These are phyloP conservation scores for Setipinna tenuifilis DNA, from an alignment of 2,797 vertebrate species.

Conservation along the genomic window DNA sequence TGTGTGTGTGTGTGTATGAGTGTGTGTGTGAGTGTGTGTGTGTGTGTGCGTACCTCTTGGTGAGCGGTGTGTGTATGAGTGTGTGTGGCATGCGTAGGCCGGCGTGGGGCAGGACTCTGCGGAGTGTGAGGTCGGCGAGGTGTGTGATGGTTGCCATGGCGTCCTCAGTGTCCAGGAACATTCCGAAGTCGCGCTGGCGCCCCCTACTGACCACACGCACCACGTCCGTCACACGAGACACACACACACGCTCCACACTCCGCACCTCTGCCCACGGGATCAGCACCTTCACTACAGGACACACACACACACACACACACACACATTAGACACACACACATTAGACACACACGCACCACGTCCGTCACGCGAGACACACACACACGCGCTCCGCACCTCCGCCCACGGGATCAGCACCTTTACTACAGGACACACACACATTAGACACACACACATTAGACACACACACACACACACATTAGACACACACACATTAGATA, in stretches of 20 bases:
- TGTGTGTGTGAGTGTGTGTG: neutral
- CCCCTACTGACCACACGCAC: constrained; percentile 83
- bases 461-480: too few relatives aligned
- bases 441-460: too few relatives aligned
- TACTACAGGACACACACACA: too few relatives aligned
- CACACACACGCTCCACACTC: constrained; percentile 88
- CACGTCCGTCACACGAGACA: constrained; percentile 86
- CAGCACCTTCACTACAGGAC: constrained; percentile 84
- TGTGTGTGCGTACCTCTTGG: neutral
- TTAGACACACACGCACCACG: neutral
- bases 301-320: too few relatives aligned
- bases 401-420: too few relatives aligned
- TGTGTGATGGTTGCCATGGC: constrained; percentile 88
- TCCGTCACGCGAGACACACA: too few relatives aligned
- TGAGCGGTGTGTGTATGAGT: constrained; percentile 74
- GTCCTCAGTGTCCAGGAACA: constrained; percentile 89
- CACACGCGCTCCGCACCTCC: too few relatives aligned
- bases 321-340: neutral
- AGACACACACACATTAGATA: too few relatives aligned
- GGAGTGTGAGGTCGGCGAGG: constrained; percentile 90
- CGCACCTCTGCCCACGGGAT: constrained; percentile 94
- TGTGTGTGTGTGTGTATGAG: neutral
- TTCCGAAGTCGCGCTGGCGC: constrained; percentile 93
- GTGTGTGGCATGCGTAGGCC: constrained; percentile 87
- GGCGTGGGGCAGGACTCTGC: constrained; percentile 91